Percentiles rank a stretch among this genome's conserved stretches.
phyloP scores from a whole-genome alignment of 1,140 invertebrate genomes.

The Pseudoatta argentina region DNA sequence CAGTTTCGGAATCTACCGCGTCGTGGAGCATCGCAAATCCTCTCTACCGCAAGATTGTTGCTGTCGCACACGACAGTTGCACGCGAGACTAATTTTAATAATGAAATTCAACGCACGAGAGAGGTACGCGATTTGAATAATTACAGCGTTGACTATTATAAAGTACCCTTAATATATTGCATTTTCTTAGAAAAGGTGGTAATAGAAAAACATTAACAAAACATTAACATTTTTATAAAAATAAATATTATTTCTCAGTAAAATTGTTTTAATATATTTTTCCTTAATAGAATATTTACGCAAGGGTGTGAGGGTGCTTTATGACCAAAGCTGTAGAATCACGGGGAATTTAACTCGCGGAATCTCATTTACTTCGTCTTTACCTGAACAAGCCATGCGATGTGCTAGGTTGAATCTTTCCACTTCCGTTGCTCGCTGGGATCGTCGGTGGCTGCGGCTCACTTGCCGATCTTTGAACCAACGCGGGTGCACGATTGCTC shows the following conservation, averaged over 20 bases:
- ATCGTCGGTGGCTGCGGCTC: constrained; percentile 88
- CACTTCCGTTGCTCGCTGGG: constrained; percentile 80
- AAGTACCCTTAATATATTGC: too few species aligned
- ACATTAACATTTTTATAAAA: too few species aligned
- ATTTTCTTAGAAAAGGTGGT: too few species aligned
- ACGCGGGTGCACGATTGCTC: constrained; percentile 84
- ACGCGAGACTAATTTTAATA: neutral
- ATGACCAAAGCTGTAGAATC: neutral
- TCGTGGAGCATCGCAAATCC: neutral
- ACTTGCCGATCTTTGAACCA: constrained; percentile 88
- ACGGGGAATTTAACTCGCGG: neutral
- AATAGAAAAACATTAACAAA: too few species aligned
- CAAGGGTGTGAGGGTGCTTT: too few species aligned
- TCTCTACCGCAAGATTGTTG: constrained; percentile 40
- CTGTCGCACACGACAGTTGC: constrained; percentile 30
- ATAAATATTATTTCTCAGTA: too few species aligned
- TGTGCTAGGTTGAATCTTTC: constrained; percentile 83
- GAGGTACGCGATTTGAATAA: constrained; percentile 30
- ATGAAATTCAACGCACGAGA: constrained; percentile 3
- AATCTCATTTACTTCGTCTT: constrained; percentile 23
- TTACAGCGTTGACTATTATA: neutral
- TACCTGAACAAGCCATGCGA: constrained; percentile 85
- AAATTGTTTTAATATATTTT: too few species aligned
- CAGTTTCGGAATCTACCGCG: constrained; percentile 24
- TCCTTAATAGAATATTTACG: too few species aligned